Evolutionary conservation across 2,113 vertebrate genomes (phyloP).

Genomic region (Vulpes vulpes): DNA sequence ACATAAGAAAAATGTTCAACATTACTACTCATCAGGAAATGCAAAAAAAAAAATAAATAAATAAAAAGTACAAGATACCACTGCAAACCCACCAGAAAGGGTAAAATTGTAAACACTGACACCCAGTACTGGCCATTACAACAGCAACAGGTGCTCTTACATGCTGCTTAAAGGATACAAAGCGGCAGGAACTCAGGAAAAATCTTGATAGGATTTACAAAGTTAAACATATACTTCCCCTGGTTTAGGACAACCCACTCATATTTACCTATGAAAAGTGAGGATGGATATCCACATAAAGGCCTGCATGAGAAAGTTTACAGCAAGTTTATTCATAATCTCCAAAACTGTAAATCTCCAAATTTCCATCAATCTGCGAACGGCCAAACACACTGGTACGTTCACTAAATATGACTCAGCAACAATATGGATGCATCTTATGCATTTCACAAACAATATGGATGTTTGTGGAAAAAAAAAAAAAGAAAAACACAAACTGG

Average conservation of each 20-base stretch:
- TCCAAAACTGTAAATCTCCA: not conserved
- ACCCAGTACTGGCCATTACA: not conserved
- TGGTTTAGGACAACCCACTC: not conserved
- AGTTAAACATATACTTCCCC: not conserved
- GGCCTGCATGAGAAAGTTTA: not conserved
- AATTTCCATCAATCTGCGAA: not conserved
- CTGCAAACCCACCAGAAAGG: not conserved
- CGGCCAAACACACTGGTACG: not conserved
- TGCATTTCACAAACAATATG: no score
- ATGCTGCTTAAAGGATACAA: not conserved
- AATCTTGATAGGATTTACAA: not conserved
- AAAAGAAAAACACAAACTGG: not conserved
- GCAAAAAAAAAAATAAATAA: no score
- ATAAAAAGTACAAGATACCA: not conserved
- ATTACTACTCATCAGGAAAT: not conserved
- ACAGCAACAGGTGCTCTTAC: not conserved
- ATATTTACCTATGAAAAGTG: not conserved
- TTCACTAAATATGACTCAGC: not conserved
- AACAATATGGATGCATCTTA: not conserved
- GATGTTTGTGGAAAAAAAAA: not conserved
- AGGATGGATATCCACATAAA: not conserved
- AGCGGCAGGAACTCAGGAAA: not conserved
- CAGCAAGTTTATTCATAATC: not conserved
- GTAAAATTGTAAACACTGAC: not conserved
- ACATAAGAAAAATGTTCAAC: not conserved